Percentiles rank a stretch among this genome's conserved stretches.
These are phyloP conservation scores for Nasonia giraulti DNA, from an alignment of 1,140 invertebrate species.

Conservation along the genomic window DNA sequence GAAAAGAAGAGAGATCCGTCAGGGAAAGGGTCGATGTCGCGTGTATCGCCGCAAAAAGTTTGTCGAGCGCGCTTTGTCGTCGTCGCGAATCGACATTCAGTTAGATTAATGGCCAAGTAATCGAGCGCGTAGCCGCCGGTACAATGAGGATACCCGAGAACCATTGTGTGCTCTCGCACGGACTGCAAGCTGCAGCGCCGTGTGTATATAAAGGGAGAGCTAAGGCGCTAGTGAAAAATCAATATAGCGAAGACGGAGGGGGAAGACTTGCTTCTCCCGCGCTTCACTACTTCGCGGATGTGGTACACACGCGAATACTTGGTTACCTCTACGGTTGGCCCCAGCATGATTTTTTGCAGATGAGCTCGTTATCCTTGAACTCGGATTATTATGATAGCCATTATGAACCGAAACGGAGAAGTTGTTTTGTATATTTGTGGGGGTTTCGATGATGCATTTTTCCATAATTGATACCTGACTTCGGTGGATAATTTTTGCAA, in stretches of 20 bases:
- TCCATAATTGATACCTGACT: no score
- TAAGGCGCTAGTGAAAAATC: constrained; percentile 19
- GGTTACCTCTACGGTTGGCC: not conserved
- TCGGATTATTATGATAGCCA: no score
- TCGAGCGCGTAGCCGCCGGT: constrained; percentile 1
- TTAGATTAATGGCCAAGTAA: constrained; percentile 35
- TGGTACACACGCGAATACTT: not conserved
- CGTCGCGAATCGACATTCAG: constrained; percentile 23
- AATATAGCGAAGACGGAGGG: constrained; percentile 14
- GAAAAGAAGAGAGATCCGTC: not conserved
- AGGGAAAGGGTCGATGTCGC: not conserved
- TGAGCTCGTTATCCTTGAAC: not conserved
- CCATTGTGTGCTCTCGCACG: not conserved
- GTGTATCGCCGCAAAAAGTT: not conserved
- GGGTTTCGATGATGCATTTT: no score
- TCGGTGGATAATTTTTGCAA: no score
- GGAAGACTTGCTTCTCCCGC: not conserved
- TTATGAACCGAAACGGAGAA: no score
- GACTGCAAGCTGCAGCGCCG: not conserved
- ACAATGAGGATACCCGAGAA: constrained; percentile 22
- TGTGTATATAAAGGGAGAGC: not conserved
- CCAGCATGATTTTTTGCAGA: not conserved
- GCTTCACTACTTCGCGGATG: not conserved
- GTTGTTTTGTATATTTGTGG: no score
- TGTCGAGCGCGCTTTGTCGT: constrained; percentile 10